Conservation (phyloP, 2,113 vertebrate genomes). For the Rhipidura dahli region DNA sequence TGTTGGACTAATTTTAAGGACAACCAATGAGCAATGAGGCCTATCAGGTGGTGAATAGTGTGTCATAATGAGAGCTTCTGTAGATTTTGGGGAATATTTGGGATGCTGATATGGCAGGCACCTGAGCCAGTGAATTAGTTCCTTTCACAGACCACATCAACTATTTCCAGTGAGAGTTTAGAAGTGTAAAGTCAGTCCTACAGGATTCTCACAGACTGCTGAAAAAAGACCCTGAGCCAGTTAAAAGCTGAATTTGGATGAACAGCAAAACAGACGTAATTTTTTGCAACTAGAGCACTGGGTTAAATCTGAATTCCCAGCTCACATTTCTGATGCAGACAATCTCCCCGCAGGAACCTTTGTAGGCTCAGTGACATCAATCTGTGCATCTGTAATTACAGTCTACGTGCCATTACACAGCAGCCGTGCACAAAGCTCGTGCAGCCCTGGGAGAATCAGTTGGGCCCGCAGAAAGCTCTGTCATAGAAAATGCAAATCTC, state of each 20-base stretch:
- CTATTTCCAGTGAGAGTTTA: not conserved
- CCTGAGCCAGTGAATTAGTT: not conserved
- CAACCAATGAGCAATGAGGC: not conserved
- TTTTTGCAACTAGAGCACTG: not conserved
- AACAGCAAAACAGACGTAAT: not conserved
- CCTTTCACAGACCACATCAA: not conserved
- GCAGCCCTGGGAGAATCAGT: not conserved
- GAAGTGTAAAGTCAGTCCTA: not conserved
- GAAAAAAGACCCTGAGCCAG: not conserved
- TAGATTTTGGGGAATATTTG: not conserved
- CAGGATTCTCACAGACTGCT: not conserved
- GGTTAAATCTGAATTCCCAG: conserved; percentile 38
- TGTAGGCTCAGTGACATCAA: conserved; percentile 3
- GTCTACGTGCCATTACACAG: not conserved
- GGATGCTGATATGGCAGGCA: not conserved
- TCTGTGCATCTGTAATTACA: conserved; percentile 34
- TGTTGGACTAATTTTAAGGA: not conserved
- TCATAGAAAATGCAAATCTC: conserved; percentile 26
- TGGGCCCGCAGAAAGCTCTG: not conserved
- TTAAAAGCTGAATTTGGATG: not conserved
- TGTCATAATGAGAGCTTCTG: not conserved
- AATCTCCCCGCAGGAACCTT: not conserved
- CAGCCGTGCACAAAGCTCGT: not conserved
- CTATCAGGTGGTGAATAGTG: not conserved
- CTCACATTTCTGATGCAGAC: conserved; percentile 1